Conservation (phyloP, 1,140 invertebrate genomes). For the Cotesia glomerata region DNA sequence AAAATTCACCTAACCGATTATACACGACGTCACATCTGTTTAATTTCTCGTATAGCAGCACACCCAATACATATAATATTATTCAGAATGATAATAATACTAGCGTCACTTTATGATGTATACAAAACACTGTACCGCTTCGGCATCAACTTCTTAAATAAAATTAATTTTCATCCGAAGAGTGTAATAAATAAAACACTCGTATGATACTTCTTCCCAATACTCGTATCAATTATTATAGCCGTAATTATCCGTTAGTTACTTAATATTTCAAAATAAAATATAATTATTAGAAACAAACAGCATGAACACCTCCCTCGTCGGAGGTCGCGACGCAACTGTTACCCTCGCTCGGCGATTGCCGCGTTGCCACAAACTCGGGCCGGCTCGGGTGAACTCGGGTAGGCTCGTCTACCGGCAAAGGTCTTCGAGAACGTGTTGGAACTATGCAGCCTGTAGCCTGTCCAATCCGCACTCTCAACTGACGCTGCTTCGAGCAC, state of each 20-base stretch:
- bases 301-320: slow-evolving; percentile 42
- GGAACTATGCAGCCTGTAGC: not conserved
- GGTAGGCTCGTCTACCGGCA: slow-evolving; percentile 26
- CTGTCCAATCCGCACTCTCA: slow-evolving; percentile 40
- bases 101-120: not conserved
- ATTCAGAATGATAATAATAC: not conserved
- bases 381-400: slow-evolving; percentile 40
- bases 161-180: too few relatives aligned
- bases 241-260: too few relatives aligned
- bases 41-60: slow-evolving; percentile 26
- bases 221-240: too few relatives aligned
- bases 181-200: too few relatives aligned
- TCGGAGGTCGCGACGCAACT: slow-evolving; percentile 59
- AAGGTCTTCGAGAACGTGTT: not conserved
- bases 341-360: slow-evolving; percentile 50
- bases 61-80: not conserved
- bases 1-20: not conserved
- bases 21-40: slow-evolving; percentile 43
- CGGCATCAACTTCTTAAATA: too few relatives aligned
- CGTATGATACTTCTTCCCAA: too few relatives aligned
- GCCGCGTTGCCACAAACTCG: slow-evolving; percentile 45
- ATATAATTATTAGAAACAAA: not conserved
- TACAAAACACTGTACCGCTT: not conserved
- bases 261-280: not conserved
- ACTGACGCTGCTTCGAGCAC: slow-evolving; percentile 29